Base-by-base conservation (phyloP, 2,113 vertebrate species). In the cat (Felis catus) region DNA sequence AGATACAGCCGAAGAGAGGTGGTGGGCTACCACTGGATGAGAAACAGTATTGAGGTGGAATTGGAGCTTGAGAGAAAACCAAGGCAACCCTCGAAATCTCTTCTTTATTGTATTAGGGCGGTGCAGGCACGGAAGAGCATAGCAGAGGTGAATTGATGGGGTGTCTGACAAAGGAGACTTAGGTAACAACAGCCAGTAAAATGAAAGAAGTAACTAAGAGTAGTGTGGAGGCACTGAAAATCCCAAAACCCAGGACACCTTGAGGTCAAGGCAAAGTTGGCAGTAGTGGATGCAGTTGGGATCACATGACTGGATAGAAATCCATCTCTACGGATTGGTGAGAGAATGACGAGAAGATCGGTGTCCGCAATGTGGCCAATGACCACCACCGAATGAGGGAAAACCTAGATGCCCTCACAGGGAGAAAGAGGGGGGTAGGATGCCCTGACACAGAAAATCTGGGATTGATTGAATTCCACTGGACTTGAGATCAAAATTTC, bases 1-100 rank as follows among this genome's bases (percentile, higher is more conserved):
- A 21, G 7, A 53, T n/a, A 27, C 7, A 48, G 27, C 1, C 3
- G 66, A 91, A 68, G 15, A 29, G 53, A 79, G 19, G 13, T 5
- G 31, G 1, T 12, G 10, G 4, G 25, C 2, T 51, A 7, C 33
- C 33, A 7, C 25, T 33, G 6, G 14, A 41, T 1, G 25, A 12
- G 4, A 21, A 33, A 15, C 18, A 29, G 58, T 25, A 21, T 4
- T 61, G 39, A 70, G 31, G 27, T 27, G 51, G 39, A 96, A 66
- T 31, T 14, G 5, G 61, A 79, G 58, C 45, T 27, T 45, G 12
- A 84, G 5, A 36, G 27, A 48, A 80, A 55, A 88, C 0, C 19
- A 31, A 74, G 36, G 31, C n/a, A 63, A 4, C 4, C 3, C 5
- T 61, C 10, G 14, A 5, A 6, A n/a, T 82, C 39, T 89, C 36